Percentiles rank a stretch among this genome's conserved stretches.
These are phyloP conservation scores for Heteromurus nitidus DNA, from an alignment of 2,888 invertebrate species.

Conservation along the genomic window DNA sequence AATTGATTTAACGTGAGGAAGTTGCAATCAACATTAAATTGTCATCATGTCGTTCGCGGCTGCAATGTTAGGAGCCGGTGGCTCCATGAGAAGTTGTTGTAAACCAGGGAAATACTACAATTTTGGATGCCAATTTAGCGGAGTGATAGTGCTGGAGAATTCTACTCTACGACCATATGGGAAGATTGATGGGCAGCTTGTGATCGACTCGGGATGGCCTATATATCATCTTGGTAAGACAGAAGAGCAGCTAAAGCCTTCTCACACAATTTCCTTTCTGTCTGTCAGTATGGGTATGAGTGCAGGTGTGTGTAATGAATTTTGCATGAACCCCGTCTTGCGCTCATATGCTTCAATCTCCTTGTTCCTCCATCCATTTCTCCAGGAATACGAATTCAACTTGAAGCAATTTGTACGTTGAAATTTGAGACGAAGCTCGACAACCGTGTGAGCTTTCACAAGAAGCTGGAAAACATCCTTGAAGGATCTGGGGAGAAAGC, in stretches of 20 bases:
- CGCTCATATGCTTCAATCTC: too few species aligned
- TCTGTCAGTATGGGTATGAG: not conserved
- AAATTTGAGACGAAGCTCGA: slow-evolving; percentile 57
- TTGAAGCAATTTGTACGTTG: slow-evolving; percentile 40
- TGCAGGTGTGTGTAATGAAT: too few species aligned
- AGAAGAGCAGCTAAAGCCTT: too few species aligned
- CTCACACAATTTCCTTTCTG: not conserved
- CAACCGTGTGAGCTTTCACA: slow-evolving; percentile 48
- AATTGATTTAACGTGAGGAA: not conserved
- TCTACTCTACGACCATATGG: slow-evolving; percentile 40
- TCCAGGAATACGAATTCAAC: slow-evolving; percentile 45
- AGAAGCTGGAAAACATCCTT: slow-evolving; percentile 52
- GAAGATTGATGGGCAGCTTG: slow-evolving; percentile 50
- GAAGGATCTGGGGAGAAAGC: slow-evolving; percentile 40
- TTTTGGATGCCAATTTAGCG: slow-evolving; percentile 43
- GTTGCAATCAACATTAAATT: not conserved
- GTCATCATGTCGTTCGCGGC: slow-evolving; percentile 51
- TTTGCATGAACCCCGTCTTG: too few species aligned
- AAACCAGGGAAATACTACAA: slow-evolving; percentile 30
- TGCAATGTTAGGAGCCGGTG: slow-evolving; percentile 1
- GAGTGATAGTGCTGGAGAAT: slow-evolving; percentile 52
- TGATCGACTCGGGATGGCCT: slow-evolving; percentile 21
- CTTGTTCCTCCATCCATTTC: too few species aligned
- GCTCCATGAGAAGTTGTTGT: not conserved
- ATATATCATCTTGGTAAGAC: slow-evolving; percentile 46